Base-by-base conservation (phyloP, 2,113 vertebrate genomes). In the Anser brachyrhynchus region DNA sequence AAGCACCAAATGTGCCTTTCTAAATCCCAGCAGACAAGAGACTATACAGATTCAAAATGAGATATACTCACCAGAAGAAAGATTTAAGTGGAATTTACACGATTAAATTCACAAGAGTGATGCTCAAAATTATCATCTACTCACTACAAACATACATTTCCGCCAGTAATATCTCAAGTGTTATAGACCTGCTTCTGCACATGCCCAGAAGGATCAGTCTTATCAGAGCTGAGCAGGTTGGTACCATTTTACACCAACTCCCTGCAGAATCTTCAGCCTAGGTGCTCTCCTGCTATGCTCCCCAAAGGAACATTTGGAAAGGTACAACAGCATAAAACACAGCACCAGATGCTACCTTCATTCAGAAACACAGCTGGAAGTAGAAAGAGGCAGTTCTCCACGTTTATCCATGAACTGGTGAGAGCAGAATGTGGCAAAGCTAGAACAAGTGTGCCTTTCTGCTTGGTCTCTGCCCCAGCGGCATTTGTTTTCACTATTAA, bases 191-290 rank as follows among this genome's bases (percentile, higher is more conserved):
- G 26, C 22, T 77, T 71, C 61, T 51, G 58, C 75, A 83, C 51
- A 12, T 70, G 82, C 51, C 57, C 82, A 79, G 62, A 79, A 87
- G 55, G 43, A 75, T 74, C 66, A 67, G 77, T 37, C 51, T 90
- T 87, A 92, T 67, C 93, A 61, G 87, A 84, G 67, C 77, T 51
- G 26, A 90, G 73, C 87, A 95, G 90, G 72, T 87, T 79, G 49
- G 72, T 74, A 78, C 74, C 62, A 61, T 65, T 62, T 83, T 51
- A 51, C 31, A 74, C 22, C 66, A 58, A 55, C 16, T 79, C 83
- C 87, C 90, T 20, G 67, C 18, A 74, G 55, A 65, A 87, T 79
- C 72, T 90, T 87, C 61, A 87, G 72, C 0, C 0, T 59, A 74
- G 55, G 70, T 71, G 39, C 26, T 79, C 39, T 71, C 83, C 67